phyloP scores from a whole-genome alignment of 2,888 invertebrate species.

The Cryptus armator region DNA sequence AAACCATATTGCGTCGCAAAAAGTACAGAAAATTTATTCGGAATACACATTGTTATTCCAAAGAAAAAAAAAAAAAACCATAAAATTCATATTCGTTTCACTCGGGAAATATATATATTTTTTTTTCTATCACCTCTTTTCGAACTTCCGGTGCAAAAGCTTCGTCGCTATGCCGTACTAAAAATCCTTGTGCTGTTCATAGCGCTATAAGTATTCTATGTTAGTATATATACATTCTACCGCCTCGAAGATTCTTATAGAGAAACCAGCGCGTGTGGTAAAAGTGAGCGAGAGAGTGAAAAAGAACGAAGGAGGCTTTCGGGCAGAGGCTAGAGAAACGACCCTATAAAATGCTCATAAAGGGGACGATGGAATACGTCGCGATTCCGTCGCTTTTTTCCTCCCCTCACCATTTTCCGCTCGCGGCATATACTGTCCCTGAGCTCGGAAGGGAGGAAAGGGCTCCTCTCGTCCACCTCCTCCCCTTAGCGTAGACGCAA shows the following conservation, averaged over 20 bases:
- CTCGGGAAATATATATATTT: not conserved
- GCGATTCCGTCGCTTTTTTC: conserved; percentile 68
- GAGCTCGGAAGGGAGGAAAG: not conserved
- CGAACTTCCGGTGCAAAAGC: conserved; percentile 10
- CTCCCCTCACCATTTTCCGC: conserved; percentile 70
- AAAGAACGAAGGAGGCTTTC: conserved; percentile 23
- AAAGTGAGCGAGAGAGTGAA: conserved; percentile 1
- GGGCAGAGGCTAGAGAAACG: conserved; percentile 47
- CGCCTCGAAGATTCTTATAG: conserved; percentile 36
- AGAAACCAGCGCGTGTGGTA: conserved; percentile 24
- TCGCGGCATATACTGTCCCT: conserved; percentile 67
- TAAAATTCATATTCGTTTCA: conserved; percentile 13
- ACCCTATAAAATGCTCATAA: conserved; percentile 75
- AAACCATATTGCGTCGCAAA: too few relatives aligned
- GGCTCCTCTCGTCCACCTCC: conserved; percentile 2
- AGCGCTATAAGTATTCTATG: conserved; percentile 22
- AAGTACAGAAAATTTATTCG: too few relatives aligned
- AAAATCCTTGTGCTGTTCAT: conserved; percentile 32
- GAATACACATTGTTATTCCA: too few relatives aligned
- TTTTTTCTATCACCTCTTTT: not conserved
- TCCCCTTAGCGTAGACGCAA: conserved; percentile 63
- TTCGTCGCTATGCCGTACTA: conserved; percentile 13
- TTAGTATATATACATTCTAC: conserved; percentile 19
- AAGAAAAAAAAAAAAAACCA: not conserved
- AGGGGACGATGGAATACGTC: conserved; percentile 72